Evolutionary conservation across 2,888 invertebrate species (phyloP).

Genomic region (Drosophila infuscata): DNA sequence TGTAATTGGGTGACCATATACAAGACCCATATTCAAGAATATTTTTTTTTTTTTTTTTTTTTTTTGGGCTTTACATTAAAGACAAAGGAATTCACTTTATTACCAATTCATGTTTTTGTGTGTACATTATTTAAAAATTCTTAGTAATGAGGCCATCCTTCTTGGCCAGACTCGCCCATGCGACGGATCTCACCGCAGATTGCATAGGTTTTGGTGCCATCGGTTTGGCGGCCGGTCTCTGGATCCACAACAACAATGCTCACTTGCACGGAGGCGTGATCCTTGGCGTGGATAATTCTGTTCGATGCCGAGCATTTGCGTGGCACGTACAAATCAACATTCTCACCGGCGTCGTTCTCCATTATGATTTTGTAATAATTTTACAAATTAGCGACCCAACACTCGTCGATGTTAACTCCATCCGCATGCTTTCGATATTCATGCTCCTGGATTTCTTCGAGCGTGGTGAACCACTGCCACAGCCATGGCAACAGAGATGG

Average conservation of each 20-base stretch:
- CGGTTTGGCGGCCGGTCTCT: slow-evolving; percentile 95
- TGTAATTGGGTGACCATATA: no score
- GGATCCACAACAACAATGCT: slow-evolving; percentile 98
- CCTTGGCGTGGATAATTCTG: slow-evolving; percentile 99
- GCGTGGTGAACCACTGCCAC: no score
- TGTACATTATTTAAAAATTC: slow-evolving; percentile 82
- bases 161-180: slow-evolving; percentile 99
- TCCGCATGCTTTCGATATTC: no score
- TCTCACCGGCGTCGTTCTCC: slow-evolving; percentile 99
- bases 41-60: no score
- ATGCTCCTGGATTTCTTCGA: no score
- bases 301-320: slow-evolving; percentile 99
- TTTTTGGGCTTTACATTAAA: slow-evolving; percentile 58
- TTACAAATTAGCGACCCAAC: slow-evolving; percentile 79
- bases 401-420: slow-evolving; percentile 77
- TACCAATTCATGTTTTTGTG: slow-evolving; percentile 56
- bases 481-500: no score
- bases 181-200: slow-evolving; percentile 98
- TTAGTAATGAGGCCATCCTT: slow-evolving; percentile 96
- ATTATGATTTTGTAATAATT: slow-evolving; percentile 86
- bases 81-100: slow-evolving; percentile 75
- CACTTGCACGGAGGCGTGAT: slow-evolving; percentile 99
- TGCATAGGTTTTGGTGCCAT: slow-evolving; percentile 95
- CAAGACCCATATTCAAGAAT: no score
- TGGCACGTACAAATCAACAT: slow-evolving; percentile 99